These are phyloP conservation scores for Archocentrus centrarchus DNA, from an alignment of 2,113 vertebrate species.

Conservation along the genomic window DNA sequence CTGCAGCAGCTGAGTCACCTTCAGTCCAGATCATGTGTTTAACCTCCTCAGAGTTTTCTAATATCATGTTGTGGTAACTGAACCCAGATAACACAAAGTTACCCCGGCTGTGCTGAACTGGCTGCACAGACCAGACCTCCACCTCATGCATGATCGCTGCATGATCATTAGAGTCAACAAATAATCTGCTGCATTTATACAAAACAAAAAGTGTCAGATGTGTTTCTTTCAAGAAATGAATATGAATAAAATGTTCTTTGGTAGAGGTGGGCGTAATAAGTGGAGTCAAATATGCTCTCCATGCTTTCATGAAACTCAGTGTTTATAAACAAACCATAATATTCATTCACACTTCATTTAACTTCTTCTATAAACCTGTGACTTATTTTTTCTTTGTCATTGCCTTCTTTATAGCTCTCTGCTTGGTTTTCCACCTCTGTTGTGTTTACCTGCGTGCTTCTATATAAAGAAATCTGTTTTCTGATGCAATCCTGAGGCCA, in stretches of 20 bases:
- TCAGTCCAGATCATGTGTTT: not conserved
- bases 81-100: rapidly evolving
- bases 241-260: rapidly evolving
- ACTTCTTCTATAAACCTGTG: no score
- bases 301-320: not conserved
- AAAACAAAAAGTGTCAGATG: rapidly evolving
- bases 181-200: not conserved
- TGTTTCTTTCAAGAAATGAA: not conserved
- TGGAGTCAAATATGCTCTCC: not conserved
- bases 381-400: not conserved
- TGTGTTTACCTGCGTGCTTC: not conserved
- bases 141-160: not conserved
- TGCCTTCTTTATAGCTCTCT: not conserved
- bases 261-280: not conserved
- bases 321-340: not conserved
- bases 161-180: not conserved
- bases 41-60: rapidly evolving
- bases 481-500: slow-evolving; percentile 8
- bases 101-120: rapidly evolving
- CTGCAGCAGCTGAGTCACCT: not conserved
- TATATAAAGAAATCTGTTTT: slow-evolving; percentile 12
- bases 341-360: not conserved
- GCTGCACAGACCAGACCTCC: not conserved
- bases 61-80: not conserved
- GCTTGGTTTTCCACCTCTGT: not conserved